phyloP scores from a whole-genome alignment of 2,888 invertebrate species.

The Synanthedon vespiformis region DNA sequence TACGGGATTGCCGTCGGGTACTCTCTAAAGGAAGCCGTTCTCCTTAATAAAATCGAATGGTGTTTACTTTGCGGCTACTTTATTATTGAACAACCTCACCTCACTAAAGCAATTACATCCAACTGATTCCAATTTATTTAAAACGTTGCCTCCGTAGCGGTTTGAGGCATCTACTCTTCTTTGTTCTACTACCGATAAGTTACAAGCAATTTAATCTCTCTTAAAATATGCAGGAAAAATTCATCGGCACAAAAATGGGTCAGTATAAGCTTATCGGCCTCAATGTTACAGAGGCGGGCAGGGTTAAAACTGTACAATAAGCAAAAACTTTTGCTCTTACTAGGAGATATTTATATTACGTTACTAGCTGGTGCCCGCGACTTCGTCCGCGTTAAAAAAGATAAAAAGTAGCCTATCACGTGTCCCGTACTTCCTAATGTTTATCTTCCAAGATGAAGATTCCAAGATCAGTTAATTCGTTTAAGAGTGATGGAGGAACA shows the following conservation, averaged over 20 bases:
- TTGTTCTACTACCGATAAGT: conserved; percentile 27
- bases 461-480: no score
- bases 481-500: no score
- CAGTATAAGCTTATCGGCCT: neutral
- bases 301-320: neutral
- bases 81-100: conserved; percentile 6
- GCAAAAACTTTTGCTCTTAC: neutral
- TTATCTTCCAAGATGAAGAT: no score
- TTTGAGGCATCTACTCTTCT: neutral
- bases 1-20: conserved; percentile 57
- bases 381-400: no score
- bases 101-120: neutral
- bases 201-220: conserved; percentile 52
- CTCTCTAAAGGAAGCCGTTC: conserved; percentile 45
- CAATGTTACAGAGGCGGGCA: neutral
- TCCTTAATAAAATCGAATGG: conserved; percentile 59
- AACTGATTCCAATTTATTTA: neutral
- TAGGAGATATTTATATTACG: no score
- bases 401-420: no score
- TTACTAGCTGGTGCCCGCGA: no score
- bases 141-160: neutral
- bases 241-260: conserved; percentile 22
- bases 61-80: conserved; percentile 51
- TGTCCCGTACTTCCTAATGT: no score
- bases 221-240: conserved; percentile 47